Evolutionary conservation across 2,888 invertebrate species (phyloP), one percentile per base, ranked within the genome.

Genomic region (Hydrotaea diabolus): DNA sequence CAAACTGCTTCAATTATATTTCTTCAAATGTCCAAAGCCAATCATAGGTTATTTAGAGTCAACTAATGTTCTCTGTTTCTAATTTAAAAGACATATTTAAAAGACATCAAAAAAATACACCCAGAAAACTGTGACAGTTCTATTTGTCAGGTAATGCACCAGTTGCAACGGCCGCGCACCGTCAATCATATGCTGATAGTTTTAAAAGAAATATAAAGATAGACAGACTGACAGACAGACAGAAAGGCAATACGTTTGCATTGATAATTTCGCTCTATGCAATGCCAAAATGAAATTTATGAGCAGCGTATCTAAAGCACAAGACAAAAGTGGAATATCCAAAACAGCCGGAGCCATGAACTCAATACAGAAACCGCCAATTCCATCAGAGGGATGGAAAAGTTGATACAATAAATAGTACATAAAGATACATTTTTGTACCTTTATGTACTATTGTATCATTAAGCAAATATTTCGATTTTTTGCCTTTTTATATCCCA

Each of bases 261-360:
- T 74, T 71, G 53, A 73, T 80, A 77, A 69, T 77, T 69, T 74
- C 62, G 53, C 59, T 69, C 71, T 17, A 21, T 79, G 31, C 43
- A 59, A 79, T 80, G 79, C 80, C 85, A 82, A 79, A 80, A 73
- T 43, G 74, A 85, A 85, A 85, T 85, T 85, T 85, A 85, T 85
- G 82, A 76, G 79, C 74, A 81, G 73, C 72, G 21, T 69, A 81
- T 77, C 80, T 76, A 72, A 80, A 83, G 57, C 66, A 43, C 46
- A 46, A 69, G 69, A 15, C 17, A 39, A 15, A 36, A 43, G 21
- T 66, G 43, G 0, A 17, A n/a, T 43, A 66, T 43, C 26, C 5
- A 66, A 39, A 39, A 43, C 39, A 66, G 69, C 11, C 69, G 43
- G 21, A 31, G 31, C 69, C 69, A 69, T 69, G 69, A 69, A 69